Base-by-base conservation (phyloP, 2,797 vertebrate species). In the Carapus acus region DNA sequence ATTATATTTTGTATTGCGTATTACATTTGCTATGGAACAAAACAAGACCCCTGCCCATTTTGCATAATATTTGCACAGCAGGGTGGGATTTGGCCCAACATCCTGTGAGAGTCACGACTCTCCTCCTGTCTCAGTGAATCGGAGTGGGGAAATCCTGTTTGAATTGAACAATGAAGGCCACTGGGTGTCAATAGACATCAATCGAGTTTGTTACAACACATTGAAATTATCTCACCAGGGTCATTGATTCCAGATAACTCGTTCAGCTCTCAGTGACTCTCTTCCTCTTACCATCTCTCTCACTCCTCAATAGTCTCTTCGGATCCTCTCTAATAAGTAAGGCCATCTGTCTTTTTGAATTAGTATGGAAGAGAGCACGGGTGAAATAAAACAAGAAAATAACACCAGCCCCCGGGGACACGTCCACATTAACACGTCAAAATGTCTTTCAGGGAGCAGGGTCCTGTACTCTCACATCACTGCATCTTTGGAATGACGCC, bases 161-260 rank as follows among this genome's bases (percentile, higher is more conserved):
- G n/a, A n/a, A n/a, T n/a, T n/a, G n/a, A 68, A 69, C 44, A 69
- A 68, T 65, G 14, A 62, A 51, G 39, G 15, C 41, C 39, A 49
- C 48, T 47, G 48, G 55, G 70, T 59, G 58, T 49, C 16, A 58
- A 21, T 23, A 79, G n/a, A n/a, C n/a, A 80, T 85, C 73, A 41
- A 80, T 82, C 47, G 5, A 19, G 58, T 74, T 68, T 67, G 69
- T 78, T 71, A 47, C 50, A 68, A 64, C 46, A 61, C 71, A 74
- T 60, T 76, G 49, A 69, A 76, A 65, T 69, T 58, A 52, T 70
- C 73, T 70, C 62, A 54, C 62, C 39, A 43, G 65, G 69, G 47
- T 67, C 67, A 78, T 77, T 70, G 80, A 84, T 82, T 83, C 50
- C 66, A 71, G n/a, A 64, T 77, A 71, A 62, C 68, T 57, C 54